Percentiles rank a stretch among this genome's conserved stretches.
Conservation (phyloP, 1,140 invertebrate species). For the Megalopta genalis region DNA sequence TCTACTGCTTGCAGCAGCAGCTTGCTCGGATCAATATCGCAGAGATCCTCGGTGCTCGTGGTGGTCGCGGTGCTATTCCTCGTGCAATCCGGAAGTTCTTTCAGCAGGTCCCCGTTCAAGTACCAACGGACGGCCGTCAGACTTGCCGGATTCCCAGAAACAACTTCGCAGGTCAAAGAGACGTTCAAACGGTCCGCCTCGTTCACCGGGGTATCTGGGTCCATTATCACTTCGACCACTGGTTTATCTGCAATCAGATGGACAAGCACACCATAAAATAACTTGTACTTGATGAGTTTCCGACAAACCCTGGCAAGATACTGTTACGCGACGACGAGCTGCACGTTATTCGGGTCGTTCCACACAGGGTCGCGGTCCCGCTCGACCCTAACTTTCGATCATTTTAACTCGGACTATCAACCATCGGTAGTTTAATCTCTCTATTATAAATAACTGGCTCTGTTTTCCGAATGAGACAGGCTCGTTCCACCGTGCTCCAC, state of each 20-base stretch:
- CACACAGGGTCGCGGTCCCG: too few species aligned
- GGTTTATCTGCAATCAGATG: conserved; percentile 84
- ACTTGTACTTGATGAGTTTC: neutral
- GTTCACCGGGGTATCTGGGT: conserved; percentile 86
- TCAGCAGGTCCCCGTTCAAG: conserved; percentile 89
- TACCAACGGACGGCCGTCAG: conserved; percentile 89
- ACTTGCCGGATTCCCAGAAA: conserved; percentile 84
- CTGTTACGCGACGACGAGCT: too few species aligned
- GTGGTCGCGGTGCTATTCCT: conserved; percentile 78
- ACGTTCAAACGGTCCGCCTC: conserved; percentile 91
- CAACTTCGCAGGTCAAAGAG: conserved; percentile 89
- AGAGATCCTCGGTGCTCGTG: conserved; percentile 80
- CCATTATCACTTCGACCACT: conserved; percentile 88
- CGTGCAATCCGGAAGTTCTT: conserved; percentile 91
- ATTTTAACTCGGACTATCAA: too few species aligned
- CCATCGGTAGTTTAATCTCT: too few species aligned
- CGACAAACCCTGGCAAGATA: too few species aligned
- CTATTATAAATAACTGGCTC: too few species aligned
- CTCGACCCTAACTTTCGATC: too few species aligned
- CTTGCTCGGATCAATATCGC: conserved; percentile 91
- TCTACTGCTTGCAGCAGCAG: conserved; percentile 90
- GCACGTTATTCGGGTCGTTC: too few species aligned
- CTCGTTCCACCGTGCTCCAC: too few species aligned
- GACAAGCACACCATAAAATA: neutral
- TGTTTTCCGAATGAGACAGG: too few species aligned